These are phyloP conservation scores for Triplophysa rosa DNA, from an alignment of 2,113 vertebrate genomes.

Conservation along the genomic window DNA sequence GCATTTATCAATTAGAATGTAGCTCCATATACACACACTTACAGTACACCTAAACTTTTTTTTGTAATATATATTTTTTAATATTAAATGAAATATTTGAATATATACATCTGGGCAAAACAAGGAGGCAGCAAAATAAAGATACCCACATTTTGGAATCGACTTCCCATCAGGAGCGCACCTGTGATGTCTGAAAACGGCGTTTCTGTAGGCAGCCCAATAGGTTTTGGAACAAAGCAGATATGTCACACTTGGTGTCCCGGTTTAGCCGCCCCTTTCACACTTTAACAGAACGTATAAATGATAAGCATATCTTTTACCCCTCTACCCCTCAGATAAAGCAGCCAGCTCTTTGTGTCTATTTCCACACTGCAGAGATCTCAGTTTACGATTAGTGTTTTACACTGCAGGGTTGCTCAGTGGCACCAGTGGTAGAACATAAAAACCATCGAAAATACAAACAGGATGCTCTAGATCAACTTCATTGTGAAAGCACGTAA, in stretches of 20 bases:
- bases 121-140: too few relatives aligned
- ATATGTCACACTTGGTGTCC: slow-evolving; percentile 31
- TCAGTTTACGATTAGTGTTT: slow-evolving; percentile 44
- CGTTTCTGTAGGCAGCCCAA: too few relatives aligned
- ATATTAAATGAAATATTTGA: too few relatives aligned
- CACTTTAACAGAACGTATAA: slow-evolving; percentile 16
- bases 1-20: too few relatives aligned
- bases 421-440: slow-evolving; percentile 30
- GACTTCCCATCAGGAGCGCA: too few relatives aligned
- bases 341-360: slow-evolving; percentile 39
- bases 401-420: background rate
- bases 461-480: background rate
- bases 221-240: too few relatives aligned
- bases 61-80: too few relatives aligned
- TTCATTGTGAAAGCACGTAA: background rate
- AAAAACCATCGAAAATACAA: slow-evolving; percentile 37
- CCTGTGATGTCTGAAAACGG: too few relatives aligned
- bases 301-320: slow-evolving; percentile 26
- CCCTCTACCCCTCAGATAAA: slow-evolving; percentile 16
- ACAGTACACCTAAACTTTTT: too few relatives aligned
- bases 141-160: too few relatives aligned
- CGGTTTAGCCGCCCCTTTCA: slow-evolving; percentile 23
- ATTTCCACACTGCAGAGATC: slow-evolving; percentile 31
- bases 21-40: too few relatives aligned
- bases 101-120: too few relatives aligned